Conservation (phyloP, 2,797 vertebrate genomes). For the Squalus acanthias region DNA sequence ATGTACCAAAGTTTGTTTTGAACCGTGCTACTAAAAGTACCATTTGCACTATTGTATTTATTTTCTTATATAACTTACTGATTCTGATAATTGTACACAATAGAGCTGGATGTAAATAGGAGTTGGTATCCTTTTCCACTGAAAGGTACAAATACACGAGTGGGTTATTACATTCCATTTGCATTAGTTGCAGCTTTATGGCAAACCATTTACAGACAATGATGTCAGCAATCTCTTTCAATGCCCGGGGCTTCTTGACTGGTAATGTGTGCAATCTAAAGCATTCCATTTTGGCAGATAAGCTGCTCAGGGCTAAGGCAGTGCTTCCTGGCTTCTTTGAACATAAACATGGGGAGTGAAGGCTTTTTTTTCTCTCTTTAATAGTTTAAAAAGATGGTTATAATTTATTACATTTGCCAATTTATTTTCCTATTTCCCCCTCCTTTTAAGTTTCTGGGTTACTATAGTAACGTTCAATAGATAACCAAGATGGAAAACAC, state of each 20-base stretch:
- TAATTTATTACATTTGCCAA: constrained; percentile 53
- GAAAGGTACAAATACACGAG: constrained; percentile 39
- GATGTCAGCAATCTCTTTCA: constrained; percentile 70
- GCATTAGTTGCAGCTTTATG: constrained; percentile 58
- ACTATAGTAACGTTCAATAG: neutral
- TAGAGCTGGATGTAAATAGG: neutral
- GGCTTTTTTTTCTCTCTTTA: constrained; percentile 42
- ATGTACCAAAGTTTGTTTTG: neutral
- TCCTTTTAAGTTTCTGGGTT: neutral
- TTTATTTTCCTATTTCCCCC: constrained; percentile 52
- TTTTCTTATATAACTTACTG: neutral
- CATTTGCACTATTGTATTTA: constrained; percentile 17
- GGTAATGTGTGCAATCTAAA: constrained; percentile 65
- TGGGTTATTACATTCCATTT: constrained; percentile 59
- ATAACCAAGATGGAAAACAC: neutral
- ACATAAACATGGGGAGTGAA: constrained; percentile 42
- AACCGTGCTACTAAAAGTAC: neutral
- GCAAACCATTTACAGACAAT: constrained; percentile 61
- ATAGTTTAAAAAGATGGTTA: constrained; percentile 42
- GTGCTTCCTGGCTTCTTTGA: constrained; percentile 47
- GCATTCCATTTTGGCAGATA: constrained; percentile 66
- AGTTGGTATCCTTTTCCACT: neutral
- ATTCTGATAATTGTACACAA: neutral
- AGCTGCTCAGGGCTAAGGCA: constrained; percentile 54
- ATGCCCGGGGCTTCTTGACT: constrained; percentile 60